Evolutionary conservation across 2,888 invertebrate genomes (phyloP), one percentile per base, ranked within the genome.

Genomic region (Hyposoter didymator): DNA sequence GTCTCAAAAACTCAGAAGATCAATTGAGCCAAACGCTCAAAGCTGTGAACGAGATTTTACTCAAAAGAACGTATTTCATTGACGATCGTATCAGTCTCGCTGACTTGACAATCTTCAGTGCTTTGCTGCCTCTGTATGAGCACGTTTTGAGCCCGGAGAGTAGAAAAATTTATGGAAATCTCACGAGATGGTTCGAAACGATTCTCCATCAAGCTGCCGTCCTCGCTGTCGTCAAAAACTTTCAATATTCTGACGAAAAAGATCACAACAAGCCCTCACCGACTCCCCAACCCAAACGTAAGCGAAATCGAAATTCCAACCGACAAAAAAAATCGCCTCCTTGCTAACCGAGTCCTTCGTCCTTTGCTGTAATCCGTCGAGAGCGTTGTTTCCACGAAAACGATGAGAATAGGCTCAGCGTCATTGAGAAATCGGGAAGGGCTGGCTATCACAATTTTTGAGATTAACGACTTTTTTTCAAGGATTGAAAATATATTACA

Each of bases 171-270:
- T 92, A 91, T 79, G 79, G 85, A 19, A 94, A 94, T 87, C 86
- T 94, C 6, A 92, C 90, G 17, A 92, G 94, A 78, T 95, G 94
- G 95, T 94, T 94, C 88, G 89, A 89, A 69, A 94, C 94, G 8
- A 89, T 94, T 76, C 84, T 93, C 12, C 92, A 94, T 87, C 94
- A 94, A 76, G 89, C 93, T 10, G 87, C 92, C 80, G 91, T 94
- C 45, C 89, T 87, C 73, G 85, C 78, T 17, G 85, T 93, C 28
- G 83, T 93, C 47, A 90, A 90, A 75, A 82, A 90, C 75, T 91
- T 92, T 52, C 84, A 91, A 90, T 90, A 91, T 28, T 90, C 88
- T 45, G 72, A 76, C 17, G 79, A 88, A 81, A 35, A 76, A 82
- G 47, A 5, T 14, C 5, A 28, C 1, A 59, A 28, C 6, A 59